Conservation (phyloP, 2,797 vertebrate species). For the Acanthis flammea region DNA sequence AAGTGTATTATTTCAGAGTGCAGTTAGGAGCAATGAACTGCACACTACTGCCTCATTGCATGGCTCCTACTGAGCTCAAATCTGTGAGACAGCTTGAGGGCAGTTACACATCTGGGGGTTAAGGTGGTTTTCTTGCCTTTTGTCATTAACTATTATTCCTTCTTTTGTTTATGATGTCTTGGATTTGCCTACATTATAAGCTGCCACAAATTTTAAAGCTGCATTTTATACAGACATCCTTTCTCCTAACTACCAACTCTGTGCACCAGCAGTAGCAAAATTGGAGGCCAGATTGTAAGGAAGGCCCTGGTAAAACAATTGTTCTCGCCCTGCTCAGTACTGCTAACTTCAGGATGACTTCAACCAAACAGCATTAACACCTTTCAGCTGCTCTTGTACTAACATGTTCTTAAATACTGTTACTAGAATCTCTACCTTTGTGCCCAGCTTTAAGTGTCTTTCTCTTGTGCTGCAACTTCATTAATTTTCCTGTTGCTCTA, state of each 20-base stretch:
- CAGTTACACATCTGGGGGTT: background rate
- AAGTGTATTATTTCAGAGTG: background rate
- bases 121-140: background rate
- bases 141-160: background rate
- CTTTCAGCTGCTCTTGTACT: background rate
- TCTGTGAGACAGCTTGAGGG: background rate
- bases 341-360: background rate
- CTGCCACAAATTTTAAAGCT: background rate
- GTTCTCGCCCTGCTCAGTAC: background rate
- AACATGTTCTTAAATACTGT: background rate
- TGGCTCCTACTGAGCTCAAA: background rate
- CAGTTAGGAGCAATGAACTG: background rate
- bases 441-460: background rate
- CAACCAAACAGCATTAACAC: background rate
- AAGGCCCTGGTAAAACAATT: background rate
- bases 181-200: background rate
- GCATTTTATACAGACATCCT: background rate
- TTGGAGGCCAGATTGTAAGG: background rate
- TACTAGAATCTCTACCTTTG: background rate
- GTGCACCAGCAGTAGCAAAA: fast-evolving
- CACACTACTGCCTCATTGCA: background rate
- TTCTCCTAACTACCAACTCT: background rate
- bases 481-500: background rate
- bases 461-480: background rate
- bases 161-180: background rate